Conservation (phyloP, 2,113 vertebrate genomes). For the Circaetus gallicus region DNA sequence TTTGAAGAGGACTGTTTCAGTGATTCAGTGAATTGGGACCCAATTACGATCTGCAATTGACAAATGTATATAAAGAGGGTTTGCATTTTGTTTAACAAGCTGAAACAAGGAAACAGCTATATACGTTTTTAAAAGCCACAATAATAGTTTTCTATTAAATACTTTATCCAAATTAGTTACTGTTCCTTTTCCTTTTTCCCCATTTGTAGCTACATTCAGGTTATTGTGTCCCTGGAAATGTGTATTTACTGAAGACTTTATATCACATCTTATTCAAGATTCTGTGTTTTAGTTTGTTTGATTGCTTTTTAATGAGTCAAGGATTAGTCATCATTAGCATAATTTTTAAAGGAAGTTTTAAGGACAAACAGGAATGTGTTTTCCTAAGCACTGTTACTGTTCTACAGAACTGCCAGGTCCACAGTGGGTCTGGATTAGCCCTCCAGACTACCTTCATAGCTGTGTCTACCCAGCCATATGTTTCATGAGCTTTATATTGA, state of each 20-base stretch:
- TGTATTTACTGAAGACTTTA: background rate
- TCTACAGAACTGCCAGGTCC: background rate
- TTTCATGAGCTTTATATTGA: background rate
- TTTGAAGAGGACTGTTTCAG: background rate
- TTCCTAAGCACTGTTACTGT: background rate
- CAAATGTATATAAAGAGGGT: background rate
- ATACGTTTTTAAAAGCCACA: background rate
- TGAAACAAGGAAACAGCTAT: background rate
- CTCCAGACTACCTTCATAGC: background rate
- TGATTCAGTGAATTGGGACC: background rate
- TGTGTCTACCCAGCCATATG: background rate
- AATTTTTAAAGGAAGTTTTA: background rate
- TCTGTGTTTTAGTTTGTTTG: background rate
- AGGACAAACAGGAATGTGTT: background rate
- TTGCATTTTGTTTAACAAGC: background rate
- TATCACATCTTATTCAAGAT: background rate
- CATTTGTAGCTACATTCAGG: background rate
- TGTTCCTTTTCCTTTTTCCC: background rate
- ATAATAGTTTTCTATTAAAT: background rate
- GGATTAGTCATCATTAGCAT: background rate
- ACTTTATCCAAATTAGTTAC: background rate
- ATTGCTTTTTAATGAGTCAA: background rate
- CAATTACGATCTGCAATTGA: background rate
- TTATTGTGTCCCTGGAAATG: background rate
- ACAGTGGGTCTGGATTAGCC: background rate